These are phyloP conservation scores for Julus scandinavius DNA, from an alignment of 2,888 invertebrate species.

Conservation along the genomic window DNA sequence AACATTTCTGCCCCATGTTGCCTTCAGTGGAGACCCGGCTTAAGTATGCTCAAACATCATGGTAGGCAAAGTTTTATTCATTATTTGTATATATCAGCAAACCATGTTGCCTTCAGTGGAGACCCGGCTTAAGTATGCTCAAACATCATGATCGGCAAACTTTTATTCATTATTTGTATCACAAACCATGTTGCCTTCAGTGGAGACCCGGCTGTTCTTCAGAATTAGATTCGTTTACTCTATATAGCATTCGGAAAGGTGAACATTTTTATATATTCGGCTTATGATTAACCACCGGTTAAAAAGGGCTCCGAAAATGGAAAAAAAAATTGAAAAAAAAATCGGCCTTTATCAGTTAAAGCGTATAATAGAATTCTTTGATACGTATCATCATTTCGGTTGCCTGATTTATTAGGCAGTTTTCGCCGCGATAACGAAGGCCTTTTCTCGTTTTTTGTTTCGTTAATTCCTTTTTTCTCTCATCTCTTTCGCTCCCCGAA, in stretches of 20 bases:
- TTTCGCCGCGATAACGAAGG: not conserved
- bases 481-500: constrained; percentile 10
- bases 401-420: constrained; percentile 49
- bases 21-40: too few species aligned
- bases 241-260: not conserved
- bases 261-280: not conserved
- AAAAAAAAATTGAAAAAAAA: not conserved
- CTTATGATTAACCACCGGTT: not conserved
- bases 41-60: too few species aligned
- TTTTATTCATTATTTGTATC: too few species aligned
- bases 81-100: too few species aligned
- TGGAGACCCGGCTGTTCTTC: too few species aligned
- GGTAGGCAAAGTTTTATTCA: too few species aligned
- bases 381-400: constrained; percentile 26
- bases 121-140: too few species aligned
- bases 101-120: too few species aligned
- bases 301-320: not conserved
- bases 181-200: too few species aligned
- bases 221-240: too few species aligned
- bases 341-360: constrained; percentile 10
- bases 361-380: constrained; percentile 29
- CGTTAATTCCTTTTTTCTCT: not conserved
- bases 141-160: too few species aligned
- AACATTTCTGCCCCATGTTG: too few species aligned
- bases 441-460: constrained; percentile 36